Evolutionary conservation across 2,797 vertebrate genomes (phyloP).

Genomic region (Gymnothorax reevesii): DNA sequence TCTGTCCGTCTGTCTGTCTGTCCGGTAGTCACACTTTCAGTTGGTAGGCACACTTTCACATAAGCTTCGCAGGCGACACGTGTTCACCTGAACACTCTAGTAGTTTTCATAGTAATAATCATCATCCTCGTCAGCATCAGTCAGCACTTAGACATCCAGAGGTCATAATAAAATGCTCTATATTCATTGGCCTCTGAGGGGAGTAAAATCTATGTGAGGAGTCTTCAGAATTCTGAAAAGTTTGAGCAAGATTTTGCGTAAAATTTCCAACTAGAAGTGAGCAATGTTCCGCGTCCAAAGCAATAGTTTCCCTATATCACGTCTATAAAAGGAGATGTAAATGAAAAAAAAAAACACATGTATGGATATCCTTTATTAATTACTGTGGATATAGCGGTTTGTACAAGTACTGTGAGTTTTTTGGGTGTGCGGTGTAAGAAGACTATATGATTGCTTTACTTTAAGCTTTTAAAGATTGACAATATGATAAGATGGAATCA

Average conservation of each 20-base stretch:
- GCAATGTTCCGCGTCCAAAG: not conserved
- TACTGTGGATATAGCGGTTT: not conserved
- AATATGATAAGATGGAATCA: conserved; percentile 30
- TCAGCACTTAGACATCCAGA: not conserved
- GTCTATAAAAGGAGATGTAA: not conserved
- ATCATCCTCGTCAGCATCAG: not conserved
- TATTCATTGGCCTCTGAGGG: not conserved
- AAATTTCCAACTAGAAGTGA: not conserved
- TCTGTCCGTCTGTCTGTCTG: no score
- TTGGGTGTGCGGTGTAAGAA: conserved; percentile 9
- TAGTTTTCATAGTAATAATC: not conserved
- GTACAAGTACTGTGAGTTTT: not conserved
- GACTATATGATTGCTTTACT: conserved; percentile 28
- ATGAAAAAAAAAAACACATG: not conserved
- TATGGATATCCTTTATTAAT: conserved; percentile 3
- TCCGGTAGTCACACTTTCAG: no score
- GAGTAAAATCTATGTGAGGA: not conserved
- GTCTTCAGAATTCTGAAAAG: not conserved
- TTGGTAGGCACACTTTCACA: no score
- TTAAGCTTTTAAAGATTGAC: conserved; percentile 24
- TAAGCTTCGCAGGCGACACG: no score
- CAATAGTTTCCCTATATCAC: conserved; percentile 4
- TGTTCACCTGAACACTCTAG: no score
- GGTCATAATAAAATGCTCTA: not conserved
- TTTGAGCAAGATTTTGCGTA: not conserved